These are phyloP conservation scores for Agonopterix alstromeriana DNA, from an alignment of 2,888 invertebrate genomes.

Conservation along the genomic window DNA sequence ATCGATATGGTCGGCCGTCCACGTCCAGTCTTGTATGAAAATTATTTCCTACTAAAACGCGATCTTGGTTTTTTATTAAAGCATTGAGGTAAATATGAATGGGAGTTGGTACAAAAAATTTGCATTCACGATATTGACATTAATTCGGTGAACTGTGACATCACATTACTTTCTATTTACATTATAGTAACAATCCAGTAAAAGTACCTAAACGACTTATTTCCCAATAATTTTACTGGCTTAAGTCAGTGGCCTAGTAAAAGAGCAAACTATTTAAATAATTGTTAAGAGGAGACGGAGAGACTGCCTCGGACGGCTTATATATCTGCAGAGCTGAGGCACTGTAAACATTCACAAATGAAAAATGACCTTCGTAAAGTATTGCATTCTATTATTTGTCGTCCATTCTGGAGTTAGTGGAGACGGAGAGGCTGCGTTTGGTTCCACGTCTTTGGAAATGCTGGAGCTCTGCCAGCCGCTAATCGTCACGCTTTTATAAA, in stretches of 20 bases:
- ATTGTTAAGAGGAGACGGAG: neutral
- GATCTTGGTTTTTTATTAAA: too few relatives aligned
- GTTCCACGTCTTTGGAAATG: conserved; percentile 20
- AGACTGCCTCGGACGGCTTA: neutral
- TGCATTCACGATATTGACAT: too few relatives aligned
- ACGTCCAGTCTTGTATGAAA: conserved; percentile 16
- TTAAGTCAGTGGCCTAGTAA: too few relatives aligned
- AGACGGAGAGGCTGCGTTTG: conserved; percentile 34
- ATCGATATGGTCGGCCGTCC: conserved; percentile 46
- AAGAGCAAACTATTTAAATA: too few relatives aligned
- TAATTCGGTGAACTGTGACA: too few relatives aligned
- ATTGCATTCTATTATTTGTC: conserved; percentile 13
- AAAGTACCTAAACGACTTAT: too few relatives aligned
- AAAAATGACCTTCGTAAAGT: conserved; percentile 7
- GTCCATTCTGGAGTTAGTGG: conserved; percentile 14
- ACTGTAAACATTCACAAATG: conserved; percentile 7
- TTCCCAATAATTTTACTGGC: too few relatives aligned
- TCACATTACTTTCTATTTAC: too few relatives aligned
- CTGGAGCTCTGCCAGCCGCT: conserved; percentile 59
- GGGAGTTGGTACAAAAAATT: too few relatives aligned
- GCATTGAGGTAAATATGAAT: too few relatives aligned
- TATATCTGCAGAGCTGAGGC: conserved; percentile 2
- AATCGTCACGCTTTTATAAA: conserved; percentile 55
- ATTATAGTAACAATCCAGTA: too few relatives aligned
- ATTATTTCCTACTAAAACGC: neutral